Conservation (phyloP, 2,797 vertebrate genomes). For the Poeciliopsis presidionis region DNA sequence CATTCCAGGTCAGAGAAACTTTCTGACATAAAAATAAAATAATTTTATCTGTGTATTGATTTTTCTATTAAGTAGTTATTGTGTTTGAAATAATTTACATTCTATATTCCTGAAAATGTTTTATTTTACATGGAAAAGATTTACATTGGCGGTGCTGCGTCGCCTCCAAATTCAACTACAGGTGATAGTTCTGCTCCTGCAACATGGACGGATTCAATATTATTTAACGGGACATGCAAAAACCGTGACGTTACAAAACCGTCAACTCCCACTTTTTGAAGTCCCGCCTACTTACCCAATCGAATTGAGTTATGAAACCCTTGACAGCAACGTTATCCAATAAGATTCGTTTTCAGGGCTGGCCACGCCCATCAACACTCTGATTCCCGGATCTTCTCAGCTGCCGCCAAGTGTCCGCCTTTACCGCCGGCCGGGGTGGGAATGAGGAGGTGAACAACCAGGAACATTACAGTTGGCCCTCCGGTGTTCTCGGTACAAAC, state of each 20-base stretch:
- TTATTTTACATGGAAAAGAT: too few relatives aligned
- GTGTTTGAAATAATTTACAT: not conserved
- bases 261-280: not conserved
- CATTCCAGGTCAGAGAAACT: too few relatives aligned
- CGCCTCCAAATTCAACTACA: too few relatives aligned
- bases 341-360: not conserved
- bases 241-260: slow-evolving; percentile 38
- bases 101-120: not conserved
- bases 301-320: fast-evolving
- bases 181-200: not conserved
- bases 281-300: slow-evolving; percentile 41
- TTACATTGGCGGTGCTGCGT: too few relatives aligned
- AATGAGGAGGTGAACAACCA: too few relatives aligned
- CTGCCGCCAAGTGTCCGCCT: slow-evolving; percentile 7
- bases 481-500: not conserved
- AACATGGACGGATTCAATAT: not conserved
- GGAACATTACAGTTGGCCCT: not conserved
- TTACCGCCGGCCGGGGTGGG: not conserved
- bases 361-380: not conserved
- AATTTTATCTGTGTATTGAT: not conserved
- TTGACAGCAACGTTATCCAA: slow-evolving; percentile 33
- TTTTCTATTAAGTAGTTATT: not conserved
- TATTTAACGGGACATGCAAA: not conserved
- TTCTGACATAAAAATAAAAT: not conserved
- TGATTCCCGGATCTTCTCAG: not conserved